A percentile compares a stretch with the other conserved stretches of the same genome.
Evolutionary conservation across 2,797 vertebrate genomes (phyloP).

Genomic region (Pangasius sanitwongsei): DNA sequence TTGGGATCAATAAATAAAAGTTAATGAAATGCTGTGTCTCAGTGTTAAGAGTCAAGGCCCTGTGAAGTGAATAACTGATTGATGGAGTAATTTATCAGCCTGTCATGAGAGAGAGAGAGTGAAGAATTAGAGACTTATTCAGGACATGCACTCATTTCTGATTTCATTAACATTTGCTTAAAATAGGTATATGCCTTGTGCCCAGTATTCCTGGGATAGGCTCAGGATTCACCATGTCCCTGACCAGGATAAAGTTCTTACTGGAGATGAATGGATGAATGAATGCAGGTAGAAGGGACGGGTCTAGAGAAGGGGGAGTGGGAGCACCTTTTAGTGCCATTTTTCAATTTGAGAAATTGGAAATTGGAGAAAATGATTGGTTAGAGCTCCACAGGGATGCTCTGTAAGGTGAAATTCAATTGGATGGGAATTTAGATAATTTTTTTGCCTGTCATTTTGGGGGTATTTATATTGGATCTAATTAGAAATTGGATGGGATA

Average conservation of each 20-base stretch:
- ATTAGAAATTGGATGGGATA: slow-evolving; percentile 13
- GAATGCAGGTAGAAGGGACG: neutral
- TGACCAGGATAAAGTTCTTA: neutral
- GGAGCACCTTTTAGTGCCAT: neutral
- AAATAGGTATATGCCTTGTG: neutral
- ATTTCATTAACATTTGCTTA: neutral
- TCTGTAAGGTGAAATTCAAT: slow-evolving; percentile 3
- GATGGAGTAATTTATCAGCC: neutral
- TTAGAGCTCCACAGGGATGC: neutral
- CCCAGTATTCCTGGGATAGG: neutral
- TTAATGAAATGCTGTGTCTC: neutral
- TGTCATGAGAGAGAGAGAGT: neutral
- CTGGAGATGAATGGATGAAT: neutral
- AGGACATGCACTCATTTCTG: neutral
- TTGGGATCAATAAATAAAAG: slow-evolving; percentile 2
- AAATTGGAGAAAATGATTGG: slow-evolving; percentile 6
- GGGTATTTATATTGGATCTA: slow-evolving; percentile 15
- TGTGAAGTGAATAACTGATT: slow-evolving; percentile 5
- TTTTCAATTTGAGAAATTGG: neutral
- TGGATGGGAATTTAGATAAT: slow-evolving; percentile 4
- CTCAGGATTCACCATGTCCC: neutral
- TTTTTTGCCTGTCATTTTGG: neutral
- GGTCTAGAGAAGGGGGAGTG: neutral
- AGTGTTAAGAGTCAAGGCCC: neutral
- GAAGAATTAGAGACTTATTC: neutral